Evolutionary conservation across 2,113 vertebrate genomes (phyloP).

Genomic region (Percina caprodes): DNA sequence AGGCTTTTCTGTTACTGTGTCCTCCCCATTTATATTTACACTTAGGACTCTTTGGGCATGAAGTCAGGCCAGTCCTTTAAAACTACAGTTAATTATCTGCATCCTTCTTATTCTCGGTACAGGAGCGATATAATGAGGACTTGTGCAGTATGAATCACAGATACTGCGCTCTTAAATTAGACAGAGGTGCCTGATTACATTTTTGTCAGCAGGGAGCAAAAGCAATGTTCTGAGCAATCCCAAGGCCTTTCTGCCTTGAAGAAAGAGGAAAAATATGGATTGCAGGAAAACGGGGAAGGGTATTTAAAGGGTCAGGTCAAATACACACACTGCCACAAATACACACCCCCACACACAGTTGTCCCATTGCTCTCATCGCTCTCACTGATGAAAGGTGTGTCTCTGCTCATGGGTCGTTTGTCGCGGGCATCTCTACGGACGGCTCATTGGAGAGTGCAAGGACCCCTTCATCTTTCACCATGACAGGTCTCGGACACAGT

Average conservation of each 20-base stretch:
- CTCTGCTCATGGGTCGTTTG: conserved; percentile 75
- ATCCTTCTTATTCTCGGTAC: conserved; percentile 32
- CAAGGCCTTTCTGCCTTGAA: conserved; percentile 59
- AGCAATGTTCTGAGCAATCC: conserved; percentile 55
- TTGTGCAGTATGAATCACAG: conserved; percentile 58
- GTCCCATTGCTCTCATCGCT: conserved; percentile 74
- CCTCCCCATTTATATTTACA: background rate
- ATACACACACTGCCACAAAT: conserved; percentile 12
- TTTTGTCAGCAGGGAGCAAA: conserved; percentile 70
- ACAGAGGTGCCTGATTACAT: conserved; percentile 70
- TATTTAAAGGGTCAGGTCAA: conserved; percentile 72
- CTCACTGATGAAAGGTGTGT: conserved; percentile 82
- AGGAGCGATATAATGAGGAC: conserved; percentile 37
- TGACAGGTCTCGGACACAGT: conserved; percentile 79
- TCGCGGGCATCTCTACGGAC: conserved; percentile 75
- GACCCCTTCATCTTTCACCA: conserved; percentile 80
- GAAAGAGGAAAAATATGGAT: conserved; percentile 44
- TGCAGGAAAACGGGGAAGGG: conserved; percentile 58
- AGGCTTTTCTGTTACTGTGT: conserved; percentile 10
- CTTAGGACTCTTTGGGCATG: background rate
- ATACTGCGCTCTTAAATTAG: conserved; percentile 59
- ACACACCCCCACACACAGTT: conserved; percentile 34
- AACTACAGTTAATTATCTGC: conserved; percentile 37
- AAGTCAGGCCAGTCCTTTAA: background rate
- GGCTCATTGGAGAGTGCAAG: conserved; percentile 84